Evolutionary conservation across 2,888 invertebrate genomes (phyloP).

Genomic region (Synergus japonicus): DNA sequence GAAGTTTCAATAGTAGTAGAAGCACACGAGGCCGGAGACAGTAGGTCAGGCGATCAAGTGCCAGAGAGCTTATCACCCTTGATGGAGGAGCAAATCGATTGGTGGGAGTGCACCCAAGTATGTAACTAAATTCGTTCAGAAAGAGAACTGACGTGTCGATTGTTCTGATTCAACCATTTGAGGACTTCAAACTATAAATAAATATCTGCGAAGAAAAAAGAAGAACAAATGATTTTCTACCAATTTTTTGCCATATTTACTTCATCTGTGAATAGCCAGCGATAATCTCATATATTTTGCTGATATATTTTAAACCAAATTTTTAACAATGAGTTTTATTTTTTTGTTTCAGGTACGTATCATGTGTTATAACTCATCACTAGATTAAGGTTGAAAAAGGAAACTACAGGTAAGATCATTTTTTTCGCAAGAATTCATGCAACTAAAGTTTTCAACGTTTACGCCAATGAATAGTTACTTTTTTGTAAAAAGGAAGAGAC

Average conservation of each 20-base stretch:
- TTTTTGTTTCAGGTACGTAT: not conserved
- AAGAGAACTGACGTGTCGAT: constrained; percentile 14
- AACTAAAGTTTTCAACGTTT: no score
- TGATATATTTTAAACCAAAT: not conserved
- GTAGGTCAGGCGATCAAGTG: constrained; percentile 37
- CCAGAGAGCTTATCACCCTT: constrained; percentile 30
- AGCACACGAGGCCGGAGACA: constrained; percentile 29
- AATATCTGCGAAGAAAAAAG: no score
- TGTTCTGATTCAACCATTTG: constrained; percentile 10
- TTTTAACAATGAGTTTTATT: not conserved
- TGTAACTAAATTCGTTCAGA: constrained; percentile 27
- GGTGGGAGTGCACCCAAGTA: constrained; percentile 17
- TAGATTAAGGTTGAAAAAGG: not conserved
- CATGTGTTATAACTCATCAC: not conserved
- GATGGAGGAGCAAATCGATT: constrained; percentile 37
- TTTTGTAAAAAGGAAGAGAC: no score
- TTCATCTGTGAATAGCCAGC: no score
- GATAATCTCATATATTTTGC: no score
- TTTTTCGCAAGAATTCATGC: not conserved
- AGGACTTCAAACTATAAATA: not conserved
- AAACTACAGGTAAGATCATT: not conserved
- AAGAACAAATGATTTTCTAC: no score
- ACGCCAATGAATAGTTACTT: no score
- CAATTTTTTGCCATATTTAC: no score
- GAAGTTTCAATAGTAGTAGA: constrained; percentile 18